Evolutionary conservation across 1,140 invertebrate genomes (phyloP), one percentile per base, ranked within the genome.

Genomic region (Tyrophagus putrescentiae): DNA sequence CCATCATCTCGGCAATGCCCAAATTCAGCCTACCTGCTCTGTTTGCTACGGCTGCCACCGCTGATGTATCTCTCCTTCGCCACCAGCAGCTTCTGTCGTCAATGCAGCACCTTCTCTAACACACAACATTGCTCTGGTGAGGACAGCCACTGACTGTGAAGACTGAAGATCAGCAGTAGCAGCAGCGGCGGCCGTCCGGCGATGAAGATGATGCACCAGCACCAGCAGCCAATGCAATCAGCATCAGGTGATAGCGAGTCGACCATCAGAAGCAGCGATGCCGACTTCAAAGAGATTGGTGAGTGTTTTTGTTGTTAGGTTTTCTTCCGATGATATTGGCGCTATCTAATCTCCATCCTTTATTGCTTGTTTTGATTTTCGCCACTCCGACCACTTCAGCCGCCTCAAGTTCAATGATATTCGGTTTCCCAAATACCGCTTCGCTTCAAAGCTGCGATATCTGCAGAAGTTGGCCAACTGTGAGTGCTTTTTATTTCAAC

Each of bases 401-500:
- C 79, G 85, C 61, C 88, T 94, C 71, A 91, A 94, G 72, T 95
- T 88, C 72, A 91, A 97, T 73, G 81, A 86, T 48, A 97, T 98
- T 65, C 78, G 92, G 66, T 97, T 97, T 74, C 87, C 93, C 52
- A 94, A 91, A 5, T 98, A 98, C 72, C 79, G 94, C 62, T 96
- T 92, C 31, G 93, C 94, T 1, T 94, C 87, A 67, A 98, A 98
- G 76, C 75, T 98, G 18, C 78, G 92, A 70, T 97, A 92, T 74
- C 87, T 98, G 65, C 94, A 98, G 73, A 96, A 92, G 73, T 92
- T 92, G 76, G 88, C 90, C 62, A 91, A 92, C 62, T 69, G 77
- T 78, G 67, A 71, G 74, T 73, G 6, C 45, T 9, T 48, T 48
- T 18, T 21, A 34, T 53, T 62, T 60, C 25, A 42, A 6, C 31